Conservation (phyloP, 2,113 vertebrate species). For the Butastur rufipennis region DNA sequence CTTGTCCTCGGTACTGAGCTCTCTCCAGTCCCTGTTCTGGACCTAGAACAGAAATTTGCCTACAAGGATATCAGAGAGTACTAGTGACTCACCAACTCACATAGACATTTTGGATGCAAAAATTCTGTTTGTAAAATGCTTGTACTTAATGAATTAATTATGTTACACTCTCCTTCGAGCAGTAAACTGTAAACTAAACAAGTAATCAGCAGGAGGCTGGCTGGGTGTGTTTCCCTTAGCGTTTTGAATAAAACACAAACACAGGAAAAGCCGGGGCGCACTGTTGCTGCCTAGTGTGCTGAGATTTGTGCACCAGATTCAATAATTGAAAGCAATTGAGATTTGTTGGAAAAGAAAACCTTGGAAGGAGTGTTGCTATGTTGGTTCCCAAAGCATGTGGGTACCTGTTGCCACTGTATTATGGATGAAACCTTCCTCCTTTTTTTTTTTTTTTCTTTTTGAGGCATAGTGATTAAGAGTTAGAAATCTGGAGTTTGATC, state of each 20-base stretch:
- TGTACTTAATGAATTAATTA: slow-evolving; percentile 25
- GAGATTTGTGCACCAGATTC: background rate
- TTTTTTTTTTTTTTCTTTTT: no score
- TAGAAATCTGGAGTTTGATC: background rate
- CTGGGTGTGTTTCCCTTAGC: background rate
- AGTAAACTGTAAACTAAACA: background rate
- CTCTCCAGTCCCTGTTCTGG: background rate
- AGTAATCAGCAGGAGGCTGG: background rate
- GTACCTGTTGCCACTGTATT: background rate
- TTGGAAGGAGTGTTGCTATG: background rate
- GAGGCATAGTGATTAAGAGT: no score
- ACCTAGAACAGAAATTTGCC: background rate
- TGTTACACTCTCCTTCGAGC: background rate
- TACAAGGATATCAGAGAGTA: background rate
- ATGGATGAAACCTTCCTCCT: background rate
- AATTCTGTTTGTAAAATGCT: background rate
- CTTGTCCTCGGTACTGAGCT: background rate
- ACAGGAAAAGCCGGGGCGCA: background rate
- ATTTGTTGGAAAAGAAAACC: background rate
- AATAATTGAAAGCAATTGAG: background rate
- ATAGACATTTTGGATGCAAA: background rate
- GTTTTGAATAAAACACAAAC: background rate
- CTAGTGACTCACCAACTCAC: background rate
- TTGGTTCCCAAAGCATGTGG: background rate
- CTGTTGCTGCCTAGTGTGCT: background rate